Evolutionary conservation across 2,888 invertebrate genomes (phyloP).

Genomic region (Idaea biselata): DNA sequence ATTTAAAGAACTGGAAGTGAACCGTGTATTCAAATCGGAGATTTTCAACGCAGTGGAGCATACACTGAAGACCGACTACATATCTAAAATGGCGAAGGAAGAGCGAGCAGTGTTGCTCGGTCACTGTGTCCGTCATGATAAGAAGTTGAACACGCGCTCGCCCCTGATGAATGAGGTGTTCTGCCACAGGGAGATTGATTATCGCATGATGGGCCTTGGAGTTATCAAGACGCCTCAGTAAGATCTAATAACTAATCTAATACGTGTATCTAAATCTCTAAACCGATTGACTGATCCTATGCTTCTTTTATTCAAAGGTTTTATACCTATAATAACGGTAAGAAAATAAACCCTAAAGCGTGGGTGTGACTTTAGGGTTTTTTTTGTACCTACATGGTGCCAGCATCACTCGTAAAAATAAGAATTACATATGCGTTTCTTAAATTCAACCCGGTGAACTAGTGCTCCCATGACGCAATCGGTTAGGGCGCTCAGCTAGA

Average conservation of each 20-base stretch:
- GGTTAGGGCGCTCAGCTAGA: too few relatives aligned
- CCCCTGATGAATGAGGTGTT: constrained; percentile 82
- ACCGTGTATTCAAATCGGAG: constrained; percentile 81
- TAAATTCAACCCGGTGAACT: too few relatives aligned
- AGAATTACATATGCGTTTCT: too few relatives aligned
- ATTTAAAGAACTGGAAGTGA: constrained; percentile 80
- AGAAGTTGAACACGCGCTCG: constrained; percentile 80
- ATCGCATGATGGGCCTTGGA: constrained; percentile 80
- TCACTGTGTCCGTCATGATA: constrained; percentile 69
- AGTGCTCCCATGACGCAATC: too few relatives aligned
- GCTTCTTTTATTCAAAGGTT: too few relatives aligned
- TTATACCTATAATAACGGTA: too few relatives aligned
- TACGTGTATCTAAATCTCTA: too few relatives aligned
- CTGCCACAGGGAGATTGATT: constrained; percentile 78
- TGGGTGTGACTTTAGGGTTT: too few relatives aligned
- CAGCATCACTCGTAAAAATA: too few relatives aligned
- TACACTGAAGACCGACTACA: constrained; percentile 55
- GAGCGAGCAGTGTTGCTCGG: constrained; percentile 80
- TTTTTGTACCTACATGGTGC: too few relatives aligned
- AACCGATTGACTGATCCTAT: too few relatives aligned
- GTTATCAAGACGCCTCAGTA: constrained; percentile 58
- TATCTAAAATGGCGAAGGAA: constrained; percentile 61
- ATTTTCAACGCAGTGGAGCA: constrained; percentile 81
- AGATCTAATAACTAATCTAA: constrained; percentile 24
- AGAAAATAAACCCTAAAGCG: too few relatives aligned